Evolutionary conservation across 2,888 invertebrate species (phyloP).

Genomic region (Thysanoteuthis rhombus): DNA sequence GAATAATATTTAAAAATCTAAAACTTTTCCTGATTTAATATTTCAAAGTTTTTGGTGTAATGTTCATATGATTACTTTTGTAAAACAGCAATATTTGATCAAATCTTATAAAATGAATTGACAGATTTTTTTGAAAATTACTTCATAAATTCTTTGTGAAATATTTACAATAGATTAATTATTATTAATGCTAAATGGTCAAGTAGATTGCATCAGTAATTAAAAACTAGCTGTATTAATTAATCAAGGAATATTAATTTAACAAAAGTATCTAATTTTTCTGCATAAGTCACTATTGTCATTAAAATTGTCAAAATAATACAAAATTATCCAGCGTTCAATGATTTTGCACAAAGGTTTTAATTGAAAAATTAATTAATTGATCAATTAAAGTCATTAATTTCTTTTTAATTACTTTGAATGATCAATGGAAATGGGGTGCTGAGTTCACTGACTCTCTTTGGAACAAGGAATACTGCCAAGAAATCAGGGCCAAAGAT

Average conservation of each 20-base stretch:
- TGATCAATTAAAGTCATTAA: conserved; percentile 12
- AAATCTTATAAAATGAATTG: no score
- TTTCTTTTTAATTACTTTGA: conserved; percentile 12
- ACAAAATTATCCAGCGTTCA: background rate
- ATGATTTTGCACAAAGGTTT: background rate
- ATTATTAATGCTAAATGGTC: no score
- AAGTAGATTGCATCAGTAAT: no score
- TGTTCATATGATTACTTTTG: no score
- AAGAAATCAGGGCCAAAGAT: background rate
- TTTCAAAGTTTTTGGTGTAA: no score
- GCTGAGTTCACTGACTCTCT: background rate
- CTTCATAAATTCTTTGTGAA: no score
- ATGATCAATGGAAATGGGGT: background rate
- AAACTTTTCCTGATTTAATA: no score
- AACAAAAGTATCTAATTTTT: background rate
- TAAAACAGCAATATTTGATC: no score
- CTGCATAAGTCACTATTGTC: background rate
- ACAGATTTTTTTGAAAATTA: no score
- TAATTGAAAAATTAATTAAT: conserved; percentile 12
- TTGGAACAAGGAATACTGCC: background rate
- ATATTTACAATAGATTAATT: no score
- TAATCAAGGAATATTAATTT: background rate
- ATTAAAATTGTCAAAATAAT: conserved; percentile 1
- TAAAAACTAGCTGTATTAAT: background rate
- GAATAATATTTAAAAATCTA: no score